Evolutionary conservation across 2,888 invertebrate species (phyloP).

Genomic region (Dicyrtomina minuta): DNA sequence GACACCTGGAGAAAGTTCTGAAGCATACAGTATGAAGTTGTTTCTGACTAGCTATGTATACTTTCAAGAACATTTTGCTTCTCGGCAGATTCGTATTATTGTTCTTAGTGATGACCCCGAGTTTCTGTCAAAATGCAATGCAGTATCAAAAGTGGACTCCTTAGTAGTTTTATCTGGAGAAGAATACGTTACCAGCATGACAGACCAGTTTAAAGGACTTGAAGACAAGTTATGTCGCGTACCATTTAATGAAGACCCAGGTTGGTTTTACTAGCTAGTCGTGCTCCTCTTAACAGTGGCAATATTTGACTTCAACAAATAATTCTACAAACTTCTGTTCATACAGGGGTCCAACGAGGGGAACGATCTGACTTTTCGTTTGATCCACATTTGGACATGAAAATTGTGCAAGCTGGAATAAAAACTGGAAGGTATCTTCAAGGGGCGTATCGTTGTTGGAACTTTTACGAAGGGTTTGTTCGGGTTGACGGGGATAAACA

Average conservation of each 20-base stretch:
- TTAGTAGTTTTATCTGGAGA: slow-evolving; percentile 36
- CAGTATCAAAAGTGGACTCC: neutral
- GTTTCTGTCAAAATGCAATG: slow-evolving; percentile 31
- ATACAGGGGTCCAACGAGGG: neutral
- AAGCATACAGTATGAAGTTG: slow-evolving; percentile 90
- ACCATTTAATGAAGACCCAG: slow-evolving; percentile 51
- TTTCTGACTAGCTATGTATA: slow-evolving; percentile 59
- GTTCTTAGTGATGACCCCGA: slow-evolving; percentile 51
- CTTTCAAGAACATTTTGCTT: slow-evolving; percentile 42
- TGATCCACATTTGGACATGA: slow-evolving; percentile 43
- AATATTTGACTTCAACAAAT: no score
- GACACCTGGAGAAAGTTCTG: slow-evolving; percentile 75
- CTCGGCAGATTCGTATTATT: slow-evolving; percentile 39
- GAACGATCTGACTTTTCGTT: slow-evolving; percentile 20
- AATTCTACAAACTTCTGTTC: no score
- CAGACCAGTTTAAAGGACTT: slow-evolving; percentile 42
- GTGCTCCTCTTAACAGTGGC: no score
- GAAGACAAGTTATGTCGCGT: slow-evolving; percentile 51
- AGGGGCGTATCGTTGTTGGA: slow-evolving; percentile 49
- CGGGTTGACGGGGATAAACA: slow-evolving; percentile 42
- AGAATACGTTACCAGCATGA: slow-evolving; percentile 45
- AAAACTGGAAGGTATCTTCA: slow-evolving; percentile 46
- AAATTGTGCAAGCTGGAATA: slow-evolving; percentile 45
- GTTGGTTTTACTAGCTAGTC: no score
- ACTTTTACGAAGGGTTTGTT: slow-evolving; percentile 51